Evolutionary conservation across 2,888 invertebrate genomes (phyloP).

Genomic region (Camponotus fellah): DNA sequence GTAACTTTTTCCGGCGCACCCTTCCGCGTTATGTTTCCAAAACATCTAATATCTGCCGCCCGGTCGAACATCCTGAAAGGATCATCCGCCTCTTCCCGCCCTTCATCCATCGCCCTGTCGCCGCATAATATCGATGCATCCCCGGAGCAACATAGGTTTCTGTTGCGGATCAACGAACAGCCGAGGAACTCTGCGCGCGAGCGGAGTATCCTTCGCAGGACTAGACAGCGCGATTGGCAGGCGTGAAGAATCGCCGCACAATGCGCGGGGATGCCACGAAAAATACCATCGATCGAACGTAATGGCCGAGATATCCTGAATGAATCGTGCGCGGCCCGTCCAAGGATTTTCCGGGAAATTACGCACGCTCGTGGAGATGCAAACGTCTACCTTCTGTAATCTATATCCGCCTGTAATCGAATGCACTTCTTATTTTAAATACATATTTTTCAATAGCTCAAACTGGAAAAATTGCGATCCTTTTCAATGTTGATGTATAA

Average conservation of each 20-base stretch:
- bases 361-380: background rate
- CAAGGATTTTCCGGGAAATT: conserved; percentile 61
- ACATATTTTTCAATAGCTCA: background rate
- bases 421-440: background rate
- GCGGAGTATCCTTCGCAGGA: conserved; percentile 17
- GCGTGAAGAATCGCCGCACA: conserved; percentile 82
- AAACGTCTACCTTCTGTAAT: background rate
- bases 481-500: background rate
- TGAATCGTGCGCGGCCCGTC: conserved; percentile 74
- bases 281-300: conserved; percentile 81
- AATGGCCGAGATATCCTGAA: conserved; percentile 77
- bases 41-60: conserved; percentile 81
- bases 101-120: background rate
- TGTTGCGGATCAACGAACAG: conserved; percentile 50
- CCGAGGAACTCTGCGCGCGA: background rate
- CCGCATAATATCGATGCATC: conserved; percentile 65
- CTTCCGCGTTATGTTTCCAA: conserved; percentile 76
- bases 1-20: conserved; percentile 70
- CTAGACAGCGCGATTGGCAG: conserved; percentile 79
- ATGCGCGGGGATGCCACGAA: conserved; percentile 71
- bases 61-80: conserved; percentile 77
- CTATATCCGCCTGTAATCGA: background rate
- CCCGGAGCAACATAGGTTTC: conserved; percentile 62
- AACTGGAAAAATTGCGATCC: background rate
- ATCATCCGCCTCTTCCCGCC: conserved; percentile 39